Conservation (phyloP, 1,140 invertebrate species). For the Drosophila guanche region DNA sequence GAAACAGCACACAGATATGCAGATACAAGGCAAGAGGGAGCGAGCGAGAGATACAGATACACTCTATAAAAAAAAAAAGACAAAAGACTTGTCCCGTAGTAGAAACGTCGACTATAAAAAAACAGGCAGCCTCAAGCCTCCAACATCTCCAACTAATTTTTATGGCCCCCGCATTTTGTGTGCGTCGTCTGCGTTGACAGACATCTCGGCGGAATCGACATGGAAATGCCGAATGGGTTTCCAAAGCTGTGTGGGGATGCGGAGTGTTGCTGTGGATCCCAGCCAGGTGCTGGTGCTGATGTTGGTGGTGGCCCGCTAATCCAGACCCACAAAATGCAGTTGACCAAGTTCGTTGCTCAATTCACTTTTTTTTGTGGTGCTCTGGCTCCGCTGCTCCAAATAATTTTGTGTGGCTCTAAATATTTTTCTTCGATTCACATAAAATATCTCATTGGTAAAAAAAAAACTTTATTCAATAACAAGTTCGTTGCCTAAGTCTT, state of each 20-base stretch:
- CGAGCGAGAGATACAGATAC: neutral
- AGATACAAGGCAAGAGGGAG: neutral
- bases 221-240: neutral
- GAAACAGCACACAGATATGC: slow-evolving; percentile 33
- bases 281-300: too few relatives aligned
- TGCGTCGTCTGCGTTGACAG: slow-evolving; percentile 64
- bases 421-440: neutral
- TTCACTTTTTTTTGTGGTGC: slow-evolving; percentile 29
- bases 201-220: slow-evolving; percentile 77
- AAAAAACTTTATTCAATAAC: slow-evolving; percentile 34
- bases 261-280: too few relatives aligned
- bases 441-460: slow-evolving; percentile 9
- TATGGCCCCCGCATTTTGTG: slow-evolving; percentile 60
- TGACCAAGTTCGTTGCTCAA: slow-evolving; percentile 73
- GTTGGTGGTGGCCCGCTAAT: slow-evolving; percentile 16
- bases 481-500: slow-evolving; percentile 60
- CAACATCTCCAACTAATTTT: slow-evolving; percentile 67
- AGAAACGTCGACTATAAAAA: slow-evolving; percentile 71
- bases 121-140: slow-evolving; percentile 54
- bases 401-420: slow-evolving; percentile 6
- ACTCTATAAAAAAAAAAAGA: slow-evolving; percentile 18
- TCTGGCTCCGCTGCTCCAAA: slow-evolving; percentile 43
- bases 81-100: slow-evolving; percentile 60
- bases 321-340: slow-evolving; percentile 37
- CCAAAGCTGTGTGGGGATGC: too few relatives aligned